phyloP scores from a whole-genome alignment of 2,797 vertebrate species.

The Iguana delicatissima region DNA sequence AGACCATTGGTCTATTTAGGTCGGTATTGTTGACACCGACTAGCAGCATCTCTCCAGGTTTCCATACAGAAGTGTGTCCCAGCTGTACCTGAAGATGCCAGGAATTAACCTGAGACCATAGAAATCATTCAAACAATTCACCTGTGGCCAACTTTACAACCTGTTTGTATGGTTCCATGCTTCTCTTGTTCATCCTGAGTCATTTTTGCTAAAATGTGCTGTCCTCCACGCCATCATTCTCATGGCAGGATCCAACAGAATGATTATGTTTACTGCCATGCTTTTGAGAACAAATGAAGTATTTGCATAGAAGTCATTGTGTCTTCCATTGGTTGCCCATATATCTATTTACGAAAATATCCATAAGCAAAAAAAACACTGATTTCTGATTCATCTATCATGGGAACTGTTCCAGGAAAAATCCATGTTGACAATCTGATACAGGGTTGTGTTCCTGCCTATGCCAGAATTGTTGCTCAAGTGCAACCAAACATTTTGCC shows the following conservation, averaged over 20 bases:
- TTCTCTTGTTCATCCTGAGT: background rate
- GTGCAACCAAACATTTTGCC: background rate
- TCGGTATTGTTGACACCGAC: background rate
- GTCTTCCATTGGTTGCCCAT: background rate
- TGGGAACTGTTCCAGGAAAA: background rate
- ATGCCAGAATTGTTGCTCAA: background rate
- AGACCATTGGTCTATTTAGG: too few relatives aligned
- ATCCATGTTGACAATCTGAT: background rate
- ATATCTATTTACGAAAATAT: background rate
- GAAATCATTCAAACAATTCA: background rate
- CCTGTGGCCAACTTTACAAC: background rate
- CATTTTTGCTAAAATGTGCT: background rate
- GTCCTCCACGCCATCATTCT: background rate
- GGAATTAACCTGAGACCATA: background rate
- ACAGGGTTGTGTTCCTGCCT: background rate
- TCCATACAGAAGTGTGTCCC: background rate
- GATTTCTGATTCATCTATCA: background rate
- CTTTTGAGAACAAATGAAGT: background rate
- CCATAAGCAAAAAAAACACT: background rate
- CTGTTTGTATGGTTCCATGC: background rate
- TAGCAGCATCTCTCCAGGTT: background rate
- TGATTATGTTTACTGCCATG: background rate
- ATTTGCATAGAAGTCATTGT: slow-evolving; percentile 1
- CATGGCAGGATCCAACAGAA: background rate
- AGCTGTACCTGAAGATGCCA: background rate